Conservation (phyloP, 2,797 vertebrate genomes). For the Pseudomugil gertrudae region DNA sequence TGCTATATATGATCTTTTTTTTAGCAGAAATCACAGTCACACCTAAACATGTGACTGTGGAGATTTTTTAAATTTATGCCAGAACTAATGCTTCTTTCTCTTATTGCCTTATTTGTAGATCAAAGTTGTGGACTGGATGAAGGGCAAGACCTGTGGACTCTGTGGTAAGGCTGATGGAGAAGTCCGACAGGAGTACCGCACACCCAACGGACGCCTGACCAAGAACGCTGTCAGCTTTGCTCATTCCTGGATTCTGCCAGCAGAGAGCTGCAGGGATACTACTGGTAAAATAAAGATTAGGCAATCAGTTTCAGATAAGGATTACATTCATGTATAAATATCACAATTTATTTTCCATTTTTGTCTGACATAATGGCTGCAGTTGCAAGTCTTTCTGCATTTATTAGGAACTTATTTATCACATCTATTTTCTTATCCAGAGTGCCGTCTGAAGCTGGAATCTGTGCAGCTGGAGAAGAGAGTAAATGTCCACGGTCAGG, state of each 20-base stretch:
- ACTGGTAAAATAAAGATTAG: conserved; percentile 54
- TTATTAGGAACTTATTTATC: not conserved
- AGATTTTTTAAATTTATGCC: not conserved
- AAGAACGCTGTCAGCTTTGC: conserved; percentile 77
- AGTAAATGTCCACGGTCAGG: conserved; percentile 53
- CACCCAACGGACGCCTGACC: conserved; percentile 75
- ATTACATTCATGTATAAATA: too few species aligned
- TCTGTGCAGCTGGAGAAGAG: conserved; percentile 78
- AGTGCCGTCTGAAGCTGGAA: conserved; percentile 74
- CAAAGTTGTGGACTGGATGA: conserved; percentile 84
- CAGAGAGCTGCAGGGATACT: conserved; percentile 75
- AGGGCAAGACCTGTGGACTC: conserved; percentile 83
- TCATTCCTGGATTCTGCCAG: conserved; percentile 84
- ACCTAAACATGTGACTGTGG: too few species aligned
- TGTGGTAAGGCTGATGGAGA: conserved; percentile 86
- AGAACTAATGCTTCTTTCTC: not conserved
- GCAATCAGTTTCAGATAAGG: not conserved
- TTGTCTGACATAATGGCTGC: not conserved
- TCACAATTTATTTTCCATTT: too few species aligned
- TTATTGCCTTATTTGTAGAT: conserved; percentile 55
- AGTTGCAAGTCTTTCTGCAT: not conserved
- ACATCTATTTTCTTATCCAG: conserved; percentile 44
- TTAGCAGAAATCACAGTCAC: too few species aligned
- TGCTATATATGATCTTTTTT: not conserved
- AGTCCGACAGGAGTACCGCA: conserved; percentile 77